These are phyloP conservation scores for Hycleus cichorii DNA, from an alignment of 1,140 invertebrate species.

Conservation along the genomic window DNA sequence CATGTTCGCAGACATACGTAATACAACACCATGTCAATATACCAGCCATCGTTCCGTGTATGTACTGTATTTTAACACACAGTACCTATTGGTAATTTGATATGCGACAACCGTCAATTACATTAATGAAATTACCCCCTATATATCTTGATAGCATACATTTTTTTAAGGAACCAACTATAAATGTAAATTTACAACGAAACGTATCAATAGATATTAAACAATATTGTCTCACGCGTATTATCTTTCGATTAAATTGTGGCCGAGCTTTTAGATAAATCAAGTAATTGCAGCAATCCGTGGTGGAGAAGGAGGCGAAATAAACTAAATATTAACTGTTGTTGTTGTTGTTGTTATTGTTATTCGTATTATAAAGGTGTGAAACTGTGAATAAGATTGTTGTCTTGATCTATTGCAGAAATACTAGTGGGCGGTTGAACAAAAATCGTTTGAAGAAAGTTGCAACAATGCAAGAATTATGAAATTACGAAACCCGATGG, in stretches of 20 bases:
- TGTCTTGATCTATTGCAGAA: slow-evolving; percentile 13
- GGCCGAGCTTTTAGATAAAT: no score
- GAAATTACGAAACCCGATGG: slow-evolving; percentile 14
- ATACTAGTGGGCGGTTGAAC: slow-evolving; percentile 3
- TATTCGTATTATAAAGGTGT: slow-evolving; percentile 1
- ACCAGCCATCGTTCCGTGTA: slow-evolving; percentile 7
- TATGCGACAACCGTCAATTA: slow-evolving; percentile 7
- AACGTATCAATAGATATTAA: no score
- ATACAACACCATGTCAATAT: slow-evolving; percentile 14
- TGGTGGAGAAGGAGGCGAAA: no score
- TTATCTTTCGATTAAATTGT: background rate
- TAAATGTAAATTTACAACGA: no score
- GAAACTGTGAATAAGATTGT: slow-evolving; percentile 10
- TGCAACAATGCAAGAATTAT: slow-evolving; percentile 16
- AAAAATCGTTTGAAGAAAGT: slow-evolving; percentile 10
- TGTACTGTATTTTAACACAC: background rate
- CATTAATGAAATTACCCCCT: slow-evolving; percentile 11
- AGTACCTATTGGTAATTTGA: slow-evolving; percentile 1
- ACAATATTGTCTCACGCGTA: slow-evolving; percentile 3
- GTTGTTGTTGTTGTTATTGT: no score
- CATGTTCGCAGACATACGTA: slow-evolving; percentile 14
- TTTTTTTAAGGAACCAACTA: no score
- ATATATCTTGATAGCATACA: background rate
- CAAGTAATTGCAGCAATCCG: no score
- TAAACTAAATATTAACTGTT: no score